Evolutionary conservation across 2,888 invertebrate species (phyloP).

Genomic region (Orthosia cruda): DNA sequence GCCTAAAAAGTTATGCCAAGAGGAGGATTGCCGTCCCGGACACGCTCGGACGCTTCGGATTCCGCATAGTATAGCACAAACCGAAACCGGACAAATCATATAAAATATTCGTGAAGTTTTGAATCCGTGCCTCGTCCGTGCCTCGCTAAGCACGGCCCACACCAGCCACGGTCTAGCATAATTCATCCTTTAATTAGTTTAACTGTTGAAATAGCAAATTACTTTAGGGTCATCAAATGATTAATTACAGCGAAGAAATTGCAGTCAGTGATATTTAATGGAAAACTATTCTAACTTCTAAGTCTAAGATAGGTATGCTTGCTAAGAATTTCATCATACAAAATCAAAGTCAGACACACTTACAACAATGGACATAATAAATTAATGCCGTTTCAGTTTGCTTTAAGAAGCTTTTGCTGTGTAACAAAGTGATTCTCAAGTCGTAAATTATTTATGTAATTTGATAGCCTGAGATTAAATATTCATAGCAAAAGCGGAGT

Average conservation of each 20-base stretch:
- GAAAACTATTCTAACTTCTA: constrained; percentile 1
- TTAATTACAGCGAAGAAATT: constrained; percentile 38
- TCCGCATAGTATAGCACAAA: too few species aligned
- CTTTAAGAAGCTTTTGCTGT: constrained; percentile 47
- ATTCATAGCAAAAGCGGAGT: constrained; percentile 41
- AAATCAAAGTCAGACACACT: constrained; percentile 35
- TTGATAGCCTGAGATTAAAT: constrained; percentile 54
- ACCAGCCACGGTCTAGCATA: too few species aligned
- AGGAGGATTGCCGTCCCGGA: too few species aligned
- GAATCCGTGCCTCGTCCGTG: too few species aligned
- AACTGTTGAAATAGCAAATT: neutral
- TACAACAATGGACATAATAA: constrained; percentile 51
- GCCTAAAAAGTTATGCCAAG: too few species aligned
- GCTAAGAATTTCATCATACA: constrained; percentile 32
- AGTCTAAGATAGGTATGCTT: constrained; percentile 14
- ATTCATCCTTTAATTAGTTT: neutral
- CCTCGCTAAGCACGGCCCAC: too few species aligned
- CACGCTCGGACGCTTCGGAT: too few species aligned
- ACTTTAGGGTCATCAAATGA: constrained; percentile 15
- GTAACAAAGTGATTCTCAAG: constrained; percentile 55
- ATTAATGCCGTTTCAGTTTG: constrained; percentile 45
- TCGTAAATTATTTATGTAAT: constrained; percentile 62
- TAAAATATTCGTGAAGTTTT: too few species aligned
- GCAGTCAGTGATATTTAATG: constrained; percentile 30
- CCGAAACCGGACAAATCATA: too few species aligned